Percentiles rank a stretch among this genome's conserved stretches.
These are phyloP conservation scores for Stenodema calcarata DNA, from an alignment of 2,888 invertebrate species.

Conservation along the genomic window DNA sequence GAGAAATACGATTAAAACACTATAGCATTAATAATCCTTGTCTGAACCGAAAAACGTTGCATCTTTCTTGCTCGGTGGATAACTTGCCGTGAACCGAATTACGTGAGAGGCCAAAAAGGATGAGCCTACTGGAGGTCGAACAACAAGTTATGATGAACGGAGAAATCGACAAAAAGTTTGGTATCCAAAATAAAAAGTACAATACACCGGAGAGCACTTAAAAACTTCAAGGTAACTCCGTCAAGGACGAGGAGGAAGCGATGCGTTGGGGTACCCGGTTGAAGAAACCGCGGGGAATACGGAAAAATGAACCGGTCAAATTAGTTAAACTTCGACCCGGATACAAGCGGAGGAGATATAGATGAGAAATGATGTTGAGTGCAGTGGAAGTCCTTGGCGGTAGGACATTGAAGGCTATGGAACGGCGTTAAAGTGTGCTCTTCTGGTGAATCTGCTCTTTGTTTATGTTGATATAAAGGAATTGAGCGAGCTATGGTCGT, in stretches of 20 bases:
- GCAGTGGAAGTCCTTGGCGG: neutral
- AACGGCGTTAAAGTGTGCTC: neutral
- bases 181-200: neutral
- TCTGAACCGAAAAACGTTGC: neutral
- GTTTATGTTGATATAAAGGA: no score
- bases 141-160: neutral
- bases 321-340: neutral
- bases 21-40: no score
- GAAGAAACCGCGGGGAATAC: neutral
- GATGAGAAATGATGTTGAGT: neutral
- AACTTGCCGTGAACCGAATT: neutral
- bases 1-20: neutral
- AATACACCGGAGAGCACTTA: neutral
- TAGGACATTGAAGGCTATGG: neutral
- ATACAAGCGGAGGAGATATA: neutral
- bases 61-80: neutral
- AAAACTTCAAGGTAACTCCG: neutral
- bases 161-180: neutral
- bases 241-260: neutral
- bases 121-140: neutral
- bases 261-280: neutral
- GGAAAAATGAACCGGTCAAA: neutral
- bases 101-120: neutral
- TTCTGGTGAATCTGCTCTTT: no score
- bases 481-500: no score